Evolutionary conservation across 2,113 vertebrate species (phyloP).

Genomic region (Porphyrio hochstetteri): DNA sequence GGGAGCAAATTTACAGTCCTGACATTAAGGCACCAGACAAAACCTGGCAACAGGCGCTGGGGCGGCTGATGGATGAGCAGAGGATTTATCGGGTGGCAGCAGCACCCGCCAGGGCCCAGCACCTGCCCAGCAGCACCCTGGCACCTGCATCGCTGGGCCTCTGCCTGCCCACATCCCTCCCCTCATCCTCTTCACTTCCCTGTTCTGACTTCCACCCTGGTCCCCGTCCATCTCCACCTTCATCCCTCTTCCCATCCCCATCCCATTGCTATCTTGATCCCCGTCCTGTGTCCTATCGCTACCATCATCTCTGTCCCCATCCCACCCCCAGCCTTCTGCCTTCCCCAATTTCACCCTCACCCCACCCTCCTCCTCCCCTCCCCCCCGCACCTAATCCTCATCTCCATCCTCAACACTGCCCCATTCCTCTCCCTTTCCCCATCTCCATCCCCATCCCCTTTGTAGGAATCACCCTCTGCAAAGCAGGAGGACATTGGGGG

Average conservation of each 20-base stretch:
- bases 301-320: not conserved
- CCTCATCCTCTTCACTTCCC: not conserved
- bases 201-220: too few species aligned
- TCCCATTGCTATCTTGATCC: not conserved
- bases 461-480: not conserved
- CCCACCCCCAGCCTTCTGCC: too few species aligned
- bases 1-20: conserved; percentile 1
- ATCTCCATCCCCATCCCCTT: too few species aligned
- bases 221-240: too few species aligned
- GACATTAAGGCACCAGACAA: not conserved
- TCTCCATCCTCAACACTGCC: too few species aligned
- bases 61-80: not conserved
- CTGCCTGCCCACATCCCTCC: too few species aligned
- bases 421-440: not conserved
- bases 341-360: too few species aligned
- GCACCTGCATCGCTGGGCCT: not conserved
- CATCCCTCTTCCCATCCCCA: too few species aligned
- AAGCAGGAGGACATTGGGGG: not conserved
- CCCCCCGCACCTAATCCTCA: too few species aligned
- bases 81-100: not conserved
- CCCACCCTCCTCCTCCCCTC: too few species aligned
- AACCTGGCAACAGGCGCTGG: not conserved
- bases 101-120: not conserved
- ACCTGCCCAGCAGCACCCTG: not conserved
- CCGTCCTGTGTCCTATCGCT: not conserved